Conservation (phyloP, 2,797 vertebrate genomes). For the Coccyzus lansbergi region DNA sequence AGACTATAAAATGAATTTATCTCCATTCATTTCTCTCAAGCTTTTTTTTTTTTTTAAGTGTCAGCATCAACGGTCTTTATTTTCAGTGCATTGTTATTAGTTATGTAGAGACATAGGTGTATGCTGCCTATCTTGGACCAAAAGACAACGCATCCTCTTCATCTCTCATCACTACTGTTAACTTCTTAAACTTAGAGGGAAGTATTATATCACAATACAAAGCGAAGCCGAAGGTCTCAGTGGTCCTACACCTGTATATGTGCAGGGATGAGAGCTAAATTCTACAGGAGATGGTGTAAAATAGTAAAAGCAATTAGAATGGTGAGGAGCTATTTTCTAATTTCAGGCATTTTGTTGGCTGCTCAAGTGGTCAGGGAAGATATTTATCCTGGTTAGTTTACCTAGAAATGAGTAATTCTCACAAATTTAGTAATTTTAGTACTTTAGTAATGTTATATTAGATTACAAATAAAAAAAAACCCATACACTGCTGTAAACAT, state of each 20-base stretch:
- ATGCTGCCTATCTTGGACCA: not conserved
- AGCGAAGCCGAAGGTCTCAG: not conserved
- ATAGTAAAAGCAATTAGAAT: not conserved
- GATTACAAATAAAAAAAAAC: not conserved
- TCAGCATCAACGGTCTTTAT: not conserved
- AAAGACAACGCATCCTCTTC: not conserved
- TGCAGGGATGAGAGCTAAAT: not conserved
- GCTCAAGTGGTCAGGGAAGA: not conserved
- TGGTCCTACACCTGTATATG: not conserved
- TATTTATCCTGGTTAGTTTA: not conserved
- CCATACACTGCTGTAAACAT: not conserved
- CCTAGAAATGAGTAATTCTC: not conserved
- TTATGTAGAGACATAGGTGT: not conserved
- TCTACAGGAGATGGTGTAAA: not conserved
- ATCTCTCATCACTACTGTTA: not conserved
- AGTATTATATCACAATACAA: not conserved
- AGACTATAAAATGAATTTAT: not conserved
- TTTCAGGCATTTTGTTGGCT: not conserved
- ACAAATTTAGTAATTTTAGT: not conserved
- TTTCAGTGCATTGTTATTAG: constrained; percentile 17
- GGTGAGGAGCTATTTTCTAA: not conserved
- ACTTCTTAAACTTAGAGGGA: not conserved
- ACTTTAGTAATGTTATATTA: not conserved
- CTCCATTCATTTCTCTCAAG: constrained; percentile 45
- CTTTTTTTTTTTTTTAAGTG: not conserved